phyloP scores from a whole-genome alignment of 2,797 vertebrate species.

The Notoglanidium macrostoma region DNA sequence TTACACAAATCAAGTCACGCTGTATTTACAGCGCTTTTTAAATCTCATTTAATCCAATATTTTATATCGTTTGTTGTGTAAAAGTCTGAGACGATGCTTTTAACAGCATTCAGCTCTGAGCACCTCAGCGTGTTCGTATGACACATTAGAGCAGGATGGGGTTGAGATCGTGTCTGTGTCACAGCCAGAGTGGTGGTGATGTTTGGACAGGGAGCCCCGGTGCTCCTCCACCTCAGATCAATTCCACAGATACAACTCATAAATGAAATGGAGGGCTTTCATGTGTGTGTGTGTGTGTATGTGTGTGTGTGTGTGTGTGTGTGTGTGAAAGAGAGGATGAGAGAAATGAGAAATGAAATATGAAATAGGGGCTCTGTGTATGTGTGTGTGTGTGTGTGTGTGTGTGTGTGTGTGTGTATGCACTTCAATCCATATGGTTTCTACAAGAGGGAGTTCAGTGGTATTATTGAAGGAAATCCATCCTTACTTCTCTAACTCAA shows the following conservation, averaged over 20 bases:
- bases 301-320: slow-evolving; percentile 22
- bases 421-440: slow-evolving; percentile 44
- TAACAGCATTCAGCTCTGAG: neutral
- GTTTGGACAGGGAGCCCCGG: slow-evolving; percentile 55
- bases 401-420: slow-evolving; percentile 9
- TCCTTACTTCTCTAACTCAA: slow-evolving; percentile 51
- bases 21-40: neutral
- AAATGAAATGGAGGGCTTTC: slow-evolving; percentile 53
- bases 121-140: neutral
- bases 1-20: neutral
- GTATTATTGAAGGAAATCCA: slow-evolving; percentile 53
- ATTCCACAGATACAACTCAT: slow-evolving; percentile 56
- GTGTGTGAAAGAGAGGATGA: slow-evolving; percentile 10
- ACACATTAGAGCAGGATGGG: slow-evolving; percentile 41
- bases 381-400: neutral
- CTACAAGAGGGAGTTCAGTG: slow-evolving; percentile 43
- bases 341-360: slow-evolving; percentile 42
- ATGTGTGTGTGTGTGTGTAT: slow-evolving; percentile 10
- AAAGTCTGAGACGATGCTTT: neutral
- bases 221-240: slow-evolving; percentile 48
- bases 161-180: slow-evolving; percentile 36
- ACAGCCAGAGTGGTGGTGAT: slow-evolving; percentile 46
- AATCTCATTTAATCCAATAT: neutral
- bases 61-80: neutral
- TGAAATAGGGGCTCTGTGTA: slow-evolving; percentile 2